Percentiles rank a stretch among this genome's conserved stretches.
phyloP scores from a whole-genome alignment of 2,888 invertebrate species.

The Odontomyia ornata region DNA sequence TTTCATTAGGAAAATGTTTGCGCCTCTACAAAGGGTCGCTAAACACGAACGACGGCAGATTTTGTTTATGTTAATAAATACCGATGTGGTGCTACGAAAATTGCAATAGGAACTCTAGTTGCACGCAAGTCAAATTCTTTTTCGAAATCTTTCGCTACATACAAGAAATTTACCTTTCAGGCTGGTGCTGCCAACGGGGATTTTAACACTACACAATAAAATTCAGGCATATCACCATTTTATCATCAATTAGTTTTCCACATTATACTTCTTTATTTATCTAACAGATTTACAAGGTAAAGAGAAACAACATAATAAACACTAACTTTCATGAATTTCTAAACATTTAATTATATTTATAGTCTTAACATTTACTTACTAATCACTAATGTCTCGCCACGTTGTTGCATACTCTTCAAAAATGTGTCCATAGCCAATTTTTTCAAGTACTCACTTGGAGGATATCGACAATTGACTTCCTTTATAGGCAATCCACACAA shows the following conservation, averaged over 20 bases:
- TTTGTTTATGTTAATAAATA: too few relatives aligned
- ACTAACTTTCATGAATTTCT: constrained; percentile 11
- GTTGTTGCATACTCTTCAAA: constrained; percentile 53
- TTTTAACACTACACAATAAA: too few relatives aligned
- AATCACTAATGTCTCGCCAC: constrained; percentile 18
- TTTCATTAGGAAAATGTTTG: too few relatives aligned
- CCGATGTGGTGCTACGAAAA: too few relatives aligned
- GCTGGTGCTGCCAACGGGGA: too few relatives aligned
- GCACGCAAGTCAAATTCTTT: too few relatives aligned
- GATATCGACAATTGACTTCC: constrained; percentile 66
- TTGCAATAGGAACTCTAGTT: too few relatives aligned
- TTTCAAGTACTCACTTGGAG: constrained; percentile 58
- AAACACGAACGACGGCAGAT: too few relatives aligned
- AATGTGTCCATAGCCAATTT: constrained; percentile 59
- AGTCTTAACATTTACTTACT: constrained; percentile 8
- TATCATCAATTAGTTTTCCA: neutral
- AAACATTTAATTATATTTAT: constrained; percentile 16
- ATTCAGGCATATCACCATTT: too few relatives aligned
- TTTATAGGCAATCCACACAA: constrained; percentile 74
- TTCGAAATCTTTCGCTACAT: too few relatives aligned
- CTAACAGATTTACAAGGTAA: constrained; percentile 14
- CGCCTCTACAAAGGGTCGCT: too few relatives aligned
- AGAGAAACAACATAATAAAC: constrained; percentile 9
- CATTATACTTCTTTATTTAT: neutral
- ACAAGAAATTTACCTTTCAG: too few relatives aligned